Percentiles rank a stretch among this genome's conserved stretches.
phyloP scores from a whole-genome alignment of 2,888 invertebrate species.

The Nephrotoma flavescens region DNA sequence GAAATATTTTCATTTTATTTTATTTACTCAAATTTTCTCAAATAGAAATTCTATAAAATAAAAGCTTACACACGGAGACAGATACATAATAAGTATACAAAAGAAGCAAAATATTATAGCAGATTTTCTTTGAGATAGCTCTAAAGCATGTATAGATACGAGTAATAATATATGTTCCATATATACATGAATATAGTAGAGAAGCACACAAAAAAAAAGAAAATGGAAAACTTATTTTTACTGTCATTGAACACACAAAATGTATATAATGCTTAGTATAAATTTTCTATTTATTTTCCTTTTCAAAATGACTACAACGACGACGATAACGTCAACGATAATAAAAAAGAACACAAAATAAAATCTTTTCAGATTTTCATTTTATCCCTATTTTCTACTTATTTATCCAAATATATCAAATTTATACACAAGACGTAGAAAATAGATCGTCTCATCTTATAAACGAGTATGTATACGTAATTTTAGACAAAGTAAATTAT shows the following conservation, averaged over 20 bases:
- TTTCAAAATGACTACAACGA: background rate
- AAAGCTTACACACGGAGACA: background rate
- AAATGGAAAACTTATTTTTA: background rate
- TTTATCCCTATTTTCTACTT: background rate
- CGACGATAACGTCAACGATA: background rate
- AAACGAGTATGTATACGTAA: background rate
- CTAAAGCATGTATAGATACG: background rate
- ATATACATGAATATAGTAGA: background rate
- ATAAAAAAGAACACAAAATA: background rate
- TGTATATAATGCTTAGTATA: background rate
- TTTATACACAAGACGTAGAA: background rate
- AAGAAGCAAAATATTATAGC: background rate
- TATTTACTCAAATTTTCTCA: background rate
- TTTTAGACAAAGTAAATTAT: background rate
- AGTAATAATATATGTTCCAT: background rate
- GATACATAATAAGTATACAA: background rate
- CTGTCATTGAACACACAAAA: background rate
- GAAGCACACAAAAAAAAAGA: background rate
- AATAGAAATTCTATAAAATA: background rate
- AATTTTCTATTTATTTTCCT: background rate
- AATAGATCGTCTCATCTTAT: background rate
- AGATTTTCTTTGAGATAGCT: background rate
- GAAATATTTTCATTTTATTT: background rate
- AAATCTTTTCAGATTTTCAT: background rate
- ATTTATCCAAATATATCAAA: background rate